Evolutionary conservation across 1,140 invertebrate genomes (phyloP), one percentile per base, ranked within the genome.

Genomic region (Sarcophaga bullata): DNA sequence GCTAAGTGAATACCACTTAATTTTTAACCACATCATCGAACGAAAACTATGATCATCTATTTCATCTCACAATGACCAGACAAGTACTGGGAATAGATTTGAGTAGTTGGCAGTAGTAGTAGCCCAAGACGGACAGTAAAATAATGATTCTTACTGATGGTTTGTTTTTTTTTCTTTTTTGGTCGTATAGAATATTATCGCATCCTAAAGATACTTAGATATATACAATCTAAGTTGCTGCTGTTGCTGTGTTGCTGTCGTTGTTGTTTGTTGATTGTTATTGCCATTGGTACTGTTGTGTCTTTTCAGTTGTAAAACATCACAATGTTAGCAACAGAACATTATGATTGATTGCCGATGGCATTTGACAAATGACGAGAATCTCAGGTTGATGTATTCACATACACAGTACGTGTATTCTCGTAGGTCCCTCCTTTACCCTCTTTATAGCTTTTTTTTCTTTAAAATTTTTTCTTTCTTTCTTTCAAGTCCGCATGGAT

Each of bases 321-420:
- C 13, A 52, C 13, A 37, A 46, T 73, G 73, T 73, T 46, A 73
- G 11, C 73, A 73, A 47, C 68, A 73, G 25, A 76, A n/a, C 75
- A 78, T 78, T 10, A 78, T 78, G 75, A 78, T 78, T 78, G 75
- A 78, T 78, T 78, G 75, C 75, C 75, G 49, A 78, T 78, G 75
- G 75, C 75, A 78, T 78, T 78, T 78, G 75, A 78, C 75, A 78
- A 78, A 78, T 78, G 75, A 78, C 75, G 75, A 50, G 48, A 50
- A 78, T 48, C 19, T 78, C 47, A 50, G 48, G 48, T 78, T 78
- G 75, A 13, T 72, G 73, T 13, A n/a, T 47, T 47, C 11, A 47
- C 19, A 62, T 11, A 62, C 58, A 62, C 6, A 37, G n/a, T 46
- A 76, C 46, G 49, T 49, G 19, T 19, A 13, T 48, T 76, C 6